Evolutionary conservation across 2,113 vertebrate species (phyloP), one percentile per base, ranked within the genome.

Genomic region (Gavia stellata): DNA sequence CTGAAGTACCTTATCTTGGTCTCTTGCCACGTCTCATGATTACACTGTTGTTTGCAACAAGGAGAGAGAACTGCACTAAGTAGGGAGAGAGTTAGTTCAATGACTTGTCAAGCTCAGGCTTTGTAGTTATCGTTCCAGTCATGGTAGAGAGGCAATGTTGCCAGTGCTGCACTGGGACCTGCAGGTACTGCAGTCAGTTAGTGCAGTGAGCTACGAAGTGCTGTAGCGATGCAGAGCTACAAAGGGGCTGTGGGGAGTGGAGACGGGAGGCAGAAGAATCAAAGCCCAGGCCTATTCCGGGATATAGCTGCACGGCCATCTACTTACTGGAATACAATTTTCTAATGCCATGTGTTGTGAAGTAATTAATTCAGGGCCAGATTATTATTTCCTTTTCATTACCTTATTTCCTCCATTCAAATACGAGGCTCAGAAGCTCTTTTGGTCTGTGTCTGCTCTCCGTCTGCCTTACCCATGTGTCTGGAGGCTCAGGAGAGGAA

Each of bases 101-200:
- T 18, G 91, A 17, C 10, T 58, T 38, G 11, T 21, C 49, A 50
- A 3, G 19, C 33, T 81, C 42, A 34, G 68, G 33, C n/a, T 70
- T n/a, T 86, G 67, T 1, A 10, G 38, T n/a, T 49, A 3, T 10
- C 1, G 1, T 25, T 50, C 19, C 55, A 87, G 17, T 3, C 3
- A 5, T 5, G 38, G 78, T 4, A 62, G 55, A 16, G 26, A 20
- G 20, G 65, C 28, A 42, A 3, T 0, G 0, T 10, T 44, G 36
- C 12, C 58, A 28, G 53, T 6, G 62, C 31, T 49, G 40, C 10
- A 0, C 33, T 5, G 47, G 65, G 59, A 73, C 4, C 45, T 25
- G 29, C 9, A 29, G 29, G 47, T 19, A 29, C 66, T 24, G n/a
- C 36, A 31, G 24, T 17, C 47, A 26, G n/a, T 21, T 8, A 12